Evolutionary conservation across 2,888 invertebrate species (phyloP), one percentile per base, ranked within the genome.

Genomic region (Hyppa rectilinea): DNA sequence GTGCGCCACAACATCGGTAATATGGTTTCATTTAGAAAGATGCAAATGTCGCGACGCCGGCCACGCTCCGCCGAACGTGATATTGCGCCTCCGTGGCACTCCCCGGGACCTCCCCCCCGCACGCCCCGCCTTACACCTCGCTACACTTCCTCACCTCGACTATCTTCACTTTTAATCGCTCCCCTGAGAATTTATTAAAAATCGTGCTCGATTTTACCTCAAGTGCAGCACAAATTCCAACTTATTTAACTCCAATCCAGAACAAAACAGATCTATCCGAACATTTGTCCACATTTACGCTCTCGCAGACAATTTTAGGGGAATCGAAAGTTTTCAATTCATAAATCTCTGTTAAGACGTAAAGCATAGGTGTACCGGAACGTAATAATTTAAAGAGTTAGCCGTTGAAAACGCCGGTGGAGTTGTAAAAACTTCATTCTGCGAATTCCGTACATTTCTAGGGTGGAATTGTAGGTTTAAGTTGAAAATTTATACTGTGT

Each of bases 391-490:
- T 92, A 92, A 90, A 87, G 89, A 91, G 90, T 93, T 91, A 90
- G 84, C 88, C 86, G 82, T 87, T 88, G 87, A 89, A 91, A 92
- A 92, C 85, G 89, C 88, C 78, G 85, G 87, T 82, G 81, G 83
- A 91, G 90, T 91, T 92, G 90, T 92, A 92, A 94, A 94, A 95
- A 94, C 89, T 94, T 92, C 87, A 92, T 91, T 92, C 89, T 84
- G 87, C 82, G 88, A 91, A 93, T 92, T 91, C 90, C 86, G 89
- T 91, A 92, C 91, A 92, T 93, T 92, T 91, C 91, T 89, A 90
- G 89, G 90, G 87, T 85, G 86, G 88, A 93, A 90, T 93, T 93
- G 93, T 89, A 90, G 75, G 91, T 92, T 94, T 92, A 89, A 92
- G 89, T 93, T 90, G 88, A 91, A 90, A 94, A 95, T 95, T 94